Base-by-base conservation (phyloP, 1,140 invertebrate species). In the Philopotamus ludificatus region DNA sequence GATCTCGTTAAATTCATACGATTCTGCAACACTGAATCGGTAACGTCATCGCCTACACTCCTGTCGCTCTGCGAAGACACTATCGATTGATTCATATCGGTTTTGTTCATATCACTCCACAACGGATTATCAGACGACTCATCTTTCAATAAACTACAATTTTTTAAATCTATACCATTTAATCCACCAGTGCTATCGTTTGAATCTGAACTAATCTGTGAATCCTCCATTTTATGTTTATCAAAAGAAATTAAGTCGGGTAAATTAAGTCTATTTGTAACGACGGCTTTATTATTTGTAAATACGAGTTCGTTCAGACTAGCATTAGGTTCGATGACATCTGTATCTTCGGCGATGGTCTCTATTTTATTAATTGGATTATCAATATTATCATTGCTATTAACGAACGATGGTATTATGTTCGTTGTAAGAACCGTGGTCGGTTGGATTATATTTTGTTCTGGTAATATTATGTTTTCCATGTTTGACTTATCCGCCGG, bases 191-290 rank as follows among this genome's bases (percentile, higher is more conserved):
- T 18, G 22, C 54, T 66, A 28, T 70, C 60, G 18, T n/a, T 45
- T 18, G 63, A 66, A 51, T 66, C 67, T 7, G 54, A 42, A 26
- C 60, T 63, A 15, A 54, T 66, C 28, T 63, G 58, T 4, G 60
- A 63, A 18, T 18, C 60, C 7, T 70, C 55, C 60, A 63, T 63
- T 0, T 41, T 44, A 21, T 55, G 47, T 3, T 26, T 63, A 39
- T 60, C 55, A 15, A 70, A 70, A 1, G 64, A 60, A 10, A 70
- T 54, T 44, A 70, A 57, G 63, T 70, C 68, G 3, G 68, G 68
- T 41, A 70, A 25, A 58, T 70, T 70, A 12, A 51, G 34, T 54
- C 64, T 70, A 28, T 44, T 63, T 8, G 62, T 34, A 34, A 34
- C 28, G 28, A 34, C 12, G 28, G 4, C 28, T n/a, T n/a, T n/a